Evolutionary conservation across 1,140 invertebrate species (phyloP).

Genomic region (Drosophila eugracilis): DNA sequence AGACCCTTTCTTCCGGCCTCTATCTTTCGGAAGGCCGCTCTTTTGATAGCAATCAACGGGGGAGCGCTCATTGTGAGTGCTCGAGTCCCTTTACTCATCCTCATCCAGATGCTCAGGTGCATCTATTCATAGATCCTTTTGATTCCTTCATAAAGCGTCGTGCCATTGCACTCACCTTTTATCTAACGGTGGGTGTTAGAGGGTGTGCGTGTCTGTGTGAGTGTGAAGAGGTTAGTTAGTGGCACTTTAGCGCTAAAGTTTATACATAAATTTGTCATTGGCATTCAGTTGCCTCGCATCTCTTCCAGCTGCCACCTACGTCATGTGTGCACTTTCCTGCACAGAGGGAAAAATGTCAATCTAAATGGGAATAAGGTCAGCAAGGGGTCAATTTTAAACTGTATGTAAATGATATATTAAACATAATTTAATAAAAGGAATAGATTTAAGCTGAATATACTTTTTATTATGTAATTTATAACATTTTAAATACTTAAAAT

Average conservation of each 20-base stretch:
- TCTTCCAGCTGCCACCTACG: constrained; percentile 7
- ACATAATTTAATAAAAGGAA: background rate
- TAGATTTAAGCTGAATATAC: no score
- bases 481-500: no score
- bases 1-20: constrained; percentile 6
- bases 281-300: constrained; percentile 62
- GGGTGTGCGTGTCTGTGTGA: constrained; percentile 2
- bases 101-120: constrained; percentile 32
- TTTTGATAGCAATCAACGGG: constrained; percentile 79
- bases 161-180: constrained; percentile 73
- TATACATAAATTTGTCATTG: constrained; percentile 82
- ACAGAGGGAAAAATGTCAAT: background rate
- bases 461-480: no score
- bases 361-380: background rate
- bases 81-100: constrained; percentile 23
- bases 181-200: constrained; percentile 7
- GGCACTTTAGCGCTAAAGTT: constrained; percentile 80
- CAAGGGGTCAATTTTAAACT: background rate
- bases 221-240: constrained; percentile 74
- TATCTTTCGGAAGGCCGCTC: constrained; percentile 45
- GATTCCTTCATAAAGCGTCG: constrained; percentile 68
- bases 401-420: no score
- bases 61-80: constrained; percentile 74
- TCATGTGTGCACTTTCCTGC: constrained; percentile 18
- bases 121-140: constrained; percentile 72